Conservation (phyloP, 2,888 invertebrate species). For the Sarcophaga carnaria region DNA sequence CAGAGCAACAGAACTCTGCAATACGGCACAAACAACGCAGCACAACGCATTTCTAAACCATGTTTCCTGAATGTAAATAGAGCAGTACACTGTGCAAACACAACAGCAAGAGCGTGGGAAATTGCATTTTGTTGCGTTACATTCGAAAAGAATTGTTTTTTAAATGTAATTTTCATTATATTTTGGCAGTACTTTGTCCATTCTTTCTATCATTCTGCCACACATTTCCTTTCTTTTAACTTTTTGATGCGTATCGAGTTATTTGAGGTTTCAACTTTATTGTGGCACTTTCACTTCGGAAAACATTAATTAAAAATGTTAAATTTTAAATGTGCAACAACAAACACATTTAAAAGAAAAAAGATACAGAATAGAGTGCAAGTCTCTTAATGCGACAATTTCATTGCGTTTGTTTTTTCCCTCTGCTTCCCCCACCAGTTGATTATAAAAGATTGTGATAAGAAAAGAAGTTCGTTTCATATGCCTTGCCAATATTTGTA, state of each 20-base stretch:
- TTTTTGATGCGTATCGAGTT: constrained; percentile 21
- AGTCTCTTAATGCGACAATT: neutral
- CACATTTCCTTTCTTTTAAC: neutral
- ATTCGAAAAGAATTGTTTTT: constrained; percentile 61
- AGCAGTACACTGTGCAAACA: neutral
- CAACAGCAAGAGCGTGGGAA: neutral
- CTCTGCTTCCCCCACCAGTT: too few relatives aligned
- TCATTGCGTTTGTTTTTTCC: too few relatives aligned
- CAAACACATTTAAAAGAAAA: constrained; percentile 42
- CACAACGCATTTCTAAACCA: neutral
- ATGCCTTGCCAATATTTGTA: too few relatives aligned
- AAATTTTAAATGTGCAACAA: neutral
- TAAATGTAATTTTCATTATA: constrained; percentile 50
- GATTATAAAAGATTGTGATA: too few relatives aligned
- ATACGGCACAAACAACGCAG: neutral
- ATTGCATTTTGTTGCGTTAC: neutral
- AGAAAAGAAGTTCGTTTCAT: too few relatives aligned
- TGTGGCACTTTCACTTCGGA: constrained; percentile 11
- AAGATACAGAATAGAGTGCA: neutral
- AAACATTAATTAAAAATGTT: constrained; percentile 4
- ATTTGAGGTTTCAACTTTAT: constrained; percentile 55
- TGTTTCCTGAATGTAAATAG: neutral
- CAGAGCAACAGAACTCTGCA: constrained; percentile 21
- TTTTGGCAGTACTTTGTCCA: neutral
- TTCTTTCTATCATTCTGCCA: too few relatives aligned